Base-by-base conservation (phyloP, 2,888 invertebrate genomes). In the Plemyria rubiginata region DNA sequence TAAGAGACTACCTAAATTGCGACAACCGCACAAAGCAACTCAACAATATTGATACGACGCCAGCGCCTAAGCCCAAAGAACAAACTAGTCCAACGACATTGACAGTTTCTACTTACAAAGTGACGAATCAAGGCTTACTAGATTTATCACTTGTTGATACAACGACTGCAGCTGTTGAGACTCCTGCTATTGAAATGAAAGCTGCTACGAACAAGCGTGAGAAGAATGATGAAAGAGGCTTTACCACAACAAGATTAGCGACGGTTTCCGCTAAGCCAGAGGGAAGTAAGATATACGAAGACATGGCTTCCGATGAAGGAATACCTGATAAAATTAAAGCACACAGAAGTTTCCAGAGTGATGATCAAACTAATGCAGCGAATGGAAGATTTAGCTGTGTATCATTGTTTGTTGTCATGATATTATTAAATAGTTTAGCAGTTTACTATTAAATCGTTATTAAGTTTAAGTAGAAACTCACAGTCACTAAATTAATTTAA, bases 401-500 rank as follows among this genome's bases (percentile, higher is more conserved):
- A n/a, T 52, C 73, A 45, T 58, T 80, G 54, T 65, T 85, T 64
- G 49, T 78, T 48, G 63, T 71, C 54, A 59, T 77, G 29, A 60
- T 80, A 70, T 65, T 84, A 70, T 72, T 84, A 73, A 70, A 73
- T 70, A 72, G 80, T 74, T 80, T 56, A 56, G 61, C 28, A 77
- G 77, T 76, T 75, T 71, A 65, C 62, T 69, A 29, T 74, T 68
- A 72, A 77, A 49, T 68, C 78, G 81, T 75, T 77, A 70, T 82
- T 11, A 82, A 76, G 70, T 77, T 74, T 71, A 81, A 77, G 80
- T 65, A 65, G 60, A 65, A 62, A 56, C 38, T 87, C 84, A 87
- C 88, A 90, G 91, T 91, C 90, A 91, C 87, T 91, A 90, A 86
- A 84, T 74, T 85, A 82, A 82, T 82, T 81, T 83, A 81, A 82